These are phyloP conservation scores for Phalacrocorax pelagicus DNA, from an alignment of 2,113 vertebrate species.

Conservation along the genomic window DNA sequence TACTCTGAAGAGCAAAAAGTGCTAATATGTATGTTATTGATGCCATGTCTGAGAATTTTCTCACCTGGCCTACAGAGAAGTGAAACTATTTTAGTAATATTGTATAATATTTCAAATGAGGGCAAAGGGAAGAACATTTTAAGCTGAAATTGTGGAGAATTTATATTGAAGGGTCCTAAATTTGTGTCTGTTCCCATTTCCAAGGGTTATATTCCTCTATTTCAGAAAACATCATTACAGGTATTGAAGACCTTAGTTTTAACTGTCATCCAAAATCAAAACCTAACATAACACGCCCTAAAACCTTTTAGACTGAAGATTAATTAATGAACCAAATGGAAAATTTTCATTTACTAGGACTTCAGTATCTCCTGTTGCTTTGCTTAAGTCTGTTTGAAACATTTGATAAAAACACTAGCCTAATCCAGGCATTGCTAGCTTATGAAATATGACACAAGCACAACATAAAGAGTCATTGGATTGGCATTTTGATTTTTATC, in stretches of 20 bases:
- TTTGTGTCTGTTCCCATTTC: constrained; percentile 26
- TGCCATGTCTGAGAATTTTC: not conserved
- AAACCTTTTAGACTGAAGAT: not conserved
- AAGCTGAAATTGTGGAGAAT: not conserved
- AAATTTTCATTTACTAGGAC: not conserved
- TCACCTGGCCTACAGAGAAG: not conserved
- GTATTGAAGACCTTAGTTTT: constrained; percentile 39
- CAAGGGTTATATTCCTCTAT: not conserved
- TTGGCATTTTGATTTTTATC: not conserved
- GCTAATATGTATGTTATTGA: not conserved
- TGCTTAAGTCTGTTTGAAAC: not conserved
- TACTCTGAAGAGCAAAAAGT: not conserved
- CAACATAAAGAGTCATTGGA: not conserved
- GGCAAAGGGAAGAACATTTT: not conserved
- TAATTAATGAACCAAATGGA: not conserved
- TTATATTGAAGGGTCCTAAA: not conserved
- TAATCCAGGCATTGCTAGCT: not conserved
- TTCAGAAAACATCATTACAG: constrained; percentile 16
- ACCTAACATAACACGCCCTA: not conserved
- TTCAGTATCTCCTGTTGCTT: not conserved
- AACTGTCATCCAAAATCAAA: constrained; percentile 25
- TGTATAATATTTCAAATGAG: not conserved
- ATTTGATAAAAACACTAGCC: not conserved
- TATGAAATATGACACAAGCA: not conserved
- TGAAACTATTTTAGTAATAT: not conserved